phyloP scores from a whole-genome alignment of 2,797 vertebrate species.

The Leucoraja ocellata region DNA sequence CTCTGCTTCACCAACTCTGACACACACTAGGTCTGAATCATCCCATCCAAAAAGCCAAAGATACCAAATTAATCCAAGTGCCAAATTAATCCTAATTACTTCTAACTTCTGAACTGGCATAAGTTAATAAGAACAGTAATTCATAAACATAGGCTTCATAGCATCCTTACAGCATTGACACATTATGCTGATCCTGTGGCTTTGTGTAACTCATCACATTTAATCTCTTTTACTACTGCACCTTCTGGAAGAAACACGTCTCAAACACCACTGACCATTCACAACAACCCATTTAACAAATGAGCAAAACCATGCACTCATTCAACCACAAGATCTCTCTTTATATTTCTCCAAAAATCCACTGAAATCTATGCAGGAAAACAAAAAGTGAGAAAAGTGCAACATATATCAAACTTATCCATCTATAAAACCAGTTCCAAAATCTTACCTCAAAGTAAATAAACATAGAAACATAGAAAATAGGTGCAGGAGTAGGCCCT shows the following conservation, averaged over 20 bases:
- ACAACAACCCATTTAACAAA: neutral
- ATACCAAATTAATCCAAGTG: neutral
- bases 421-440: neutral
- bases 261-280: neutral
- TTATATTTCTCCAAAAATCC: neutral
- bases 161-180: neutral
- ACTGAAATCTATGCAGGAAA: neutral
- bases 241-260: neutral
- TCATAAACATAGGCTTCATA: neutral
- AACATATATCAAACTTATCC: neutral
- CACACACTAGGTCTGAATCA: neutral
- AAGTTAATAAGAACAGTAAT: neutral
- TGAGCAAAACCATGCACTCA: neutral
- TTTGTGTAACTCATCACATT: neutral
- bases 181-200: neutral
- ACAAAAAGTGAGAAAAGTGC: neutral
- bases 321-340: neutral
- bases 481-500: too few relatives aligned
- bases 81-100: neutral
- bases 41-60: neutral
- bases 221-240: neutral
- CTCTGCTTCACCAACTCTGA: neutral
- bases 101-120: neutral
- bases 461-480: neutral
- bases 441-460: neutral